Evolutionary conservation across 2,113 vertebrate species (phyloP).

Genomic region (Ochotona princeps): DNA sequence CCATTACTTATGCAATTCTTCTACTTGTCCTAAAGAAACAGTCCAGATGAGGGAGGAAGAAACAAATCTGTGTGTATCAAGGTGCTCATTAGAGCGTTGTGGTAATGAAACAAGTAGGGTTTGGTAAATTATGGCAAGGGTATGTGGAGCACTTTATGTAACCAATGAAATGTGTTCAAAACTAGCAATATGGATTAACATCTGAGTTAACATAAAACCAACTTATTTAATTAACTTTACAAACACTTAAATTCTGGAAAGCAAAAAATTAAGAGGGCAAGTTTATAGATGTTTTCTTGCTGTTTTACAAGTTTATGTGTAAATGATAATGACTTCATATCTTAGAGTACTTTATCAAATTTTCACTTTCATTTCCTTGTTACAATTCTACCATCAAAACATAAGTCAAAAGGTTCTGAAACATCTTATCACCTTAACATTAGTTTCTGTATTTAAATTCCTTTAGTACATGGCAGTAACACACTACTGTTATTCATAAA

Average conservation of each 20-base stretch:
- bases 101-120: background rate
- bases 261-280: background rate
- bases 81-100: background rate
- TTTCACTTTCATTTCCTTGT: slow-evolving; percentile 8
- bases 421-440: background rate
- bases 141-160: background rate
- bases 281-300: background rate
- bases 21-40: slow-evolving; percentile 31
- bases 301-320: background rate
- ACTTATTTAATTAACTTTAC: slow-evolving; percentile 36
- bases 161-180: slow-evolving; percentile 26
- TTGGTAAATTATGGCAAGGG: slow-evolving; percentile 25
- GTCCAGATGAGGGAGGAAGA: background rate
- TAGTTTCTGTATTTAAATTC: slow-evolving; percentile 38
- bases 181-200: background rate
- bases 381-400: slow-evolving; percentile 1
- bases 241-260: slow-evolving; percentile 22
- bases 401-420: background rate
- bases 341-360: background rate
- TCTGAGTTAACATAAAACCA: background rate
- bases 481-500: background rate
- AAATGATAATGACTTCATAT: background rate
- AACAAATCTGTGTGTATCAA: background rate
- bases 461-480: background rate
- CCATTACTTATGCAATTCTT: background rate